These are phyloP conservation scores for Dione juno DNA, from an alignment of 2,888 invertebrate species.

Conservation along the genomic window DNA sequence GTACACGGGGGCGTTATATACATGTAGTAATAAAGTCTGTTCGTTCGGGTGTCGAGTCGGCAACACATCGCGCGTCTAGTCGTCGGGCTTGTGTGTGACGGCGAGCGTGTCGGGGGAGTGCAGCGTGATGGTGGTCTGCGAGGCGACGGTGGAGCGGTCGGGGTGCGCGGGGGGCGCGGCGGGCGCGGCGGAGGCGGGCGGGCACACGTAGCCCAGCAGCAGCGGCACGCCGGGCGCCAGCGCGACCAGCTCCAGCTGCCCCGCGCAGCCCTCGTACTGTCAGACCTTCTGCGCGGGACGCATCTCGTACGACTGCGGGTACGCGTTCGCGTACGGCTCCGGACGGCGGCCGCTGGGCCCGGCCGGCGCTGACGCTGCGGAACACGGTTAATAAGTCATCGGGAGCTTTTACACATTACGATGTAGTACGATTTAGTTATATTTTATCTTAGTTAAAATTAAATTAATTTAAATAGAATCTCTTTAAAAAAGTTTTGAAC, in stretches of 20 bases:
- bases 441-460: too few relatives aligned
- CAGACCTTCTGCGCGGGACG: conserved; percentile 87
- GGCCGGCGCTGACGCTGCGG: conserved; percentile 70
- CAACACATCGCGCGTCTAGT: conserved; percentile 13
- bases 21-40: conserved; percentile 15
- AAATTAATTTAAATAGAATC: too few relatives aligned
- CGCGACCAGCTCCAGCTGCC: conserved; percentile 70
- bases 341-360: conserved; percentile 78
- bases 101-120: conserved; percentile 70
- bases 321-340: conserved; percentile 89
- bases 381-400: not conserved
- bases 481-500: too few relatives aligned
- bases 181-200: conserved; percentile 43
- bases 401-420: too few relatives aligned
- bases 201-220: conserved; percentile 72
- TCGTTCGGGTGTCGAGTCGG: not conserved
- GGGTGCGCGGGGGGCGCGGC: conserved; percentile 37
- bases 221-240: conserved; percentile 72
- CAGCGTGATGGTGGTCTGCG: conserved; percentile 76
- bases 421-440: too few relatives aligned
- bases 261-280: conserved; percentile 72
- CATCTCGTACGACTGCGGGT: conserved; percentile 89
- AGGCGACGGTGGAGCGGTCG: conserved; percentile 60
- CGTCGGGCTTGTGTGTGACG: conserved; percentile 45
- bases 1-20: conserved; percentile 10